Evolutionary conservation across 2,797 vertebrate species (phyloP), one percentile per base, ranked within the genome.

Genomic region (Halcyon leucocephala): DNA sequence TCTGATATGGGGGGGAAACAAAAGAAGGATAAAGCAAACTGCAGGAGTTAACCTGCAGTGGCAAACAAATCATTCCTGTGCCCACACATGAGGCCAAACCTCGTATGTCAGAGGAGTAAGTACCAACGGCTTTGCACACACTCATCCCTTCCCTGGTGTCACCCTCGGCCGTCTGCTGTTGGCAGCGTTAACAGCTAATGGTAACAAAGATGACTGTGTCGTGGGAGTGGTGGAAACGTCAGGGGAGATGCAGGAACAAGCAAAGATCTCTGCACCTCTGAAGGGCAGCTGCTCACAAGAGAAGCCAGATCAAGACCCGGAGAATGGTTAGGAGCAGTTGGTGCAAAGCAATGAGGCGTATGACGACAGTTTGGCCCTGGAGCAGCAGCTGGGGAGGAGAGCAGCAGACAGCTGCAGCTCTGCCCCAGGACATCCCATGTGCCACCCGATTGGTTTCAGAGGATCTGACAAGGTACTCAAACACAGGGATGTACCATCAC

Each of bases 401-500:
- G 24, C 29, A 83, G 22, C 10, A 60, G 48, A 55, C 49, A 93
- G 76, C 74, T 78, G 49, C 62, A 79, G 55, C 62, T 66, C 22
- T 15, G 83, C 73, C 62, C 20, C 33, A 72, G 54, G 80, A 57
- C 51, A 67, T 74, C 61, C 72, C 71, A 33, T 3, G 2, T 2
- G 4, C 35, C 48, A 21, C 35, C 4, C 55, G 31, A 7, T 28
- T 79, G 1, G 3, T 73, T 78, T 69, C 37, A 17, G 46, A n/a
- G 18, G 39, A 69, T 35, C 60, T 58, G 28, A 87, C 64, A 73
- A 60, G 15, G 7, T 18, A 65, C 69, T 58, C 61, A 48, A 55
- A 86, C n/a, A 31, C 0, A 0, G 26, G 12, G n/a, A 39, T 8
- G 37, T 5, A 46, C 8, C n/a, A 61, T 4, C 61, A 39, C n/a